Evolutionary conservation across 2,888 invertebrate species (phyloP).

Genomic region (Colostygia pectinataria): DNA sequence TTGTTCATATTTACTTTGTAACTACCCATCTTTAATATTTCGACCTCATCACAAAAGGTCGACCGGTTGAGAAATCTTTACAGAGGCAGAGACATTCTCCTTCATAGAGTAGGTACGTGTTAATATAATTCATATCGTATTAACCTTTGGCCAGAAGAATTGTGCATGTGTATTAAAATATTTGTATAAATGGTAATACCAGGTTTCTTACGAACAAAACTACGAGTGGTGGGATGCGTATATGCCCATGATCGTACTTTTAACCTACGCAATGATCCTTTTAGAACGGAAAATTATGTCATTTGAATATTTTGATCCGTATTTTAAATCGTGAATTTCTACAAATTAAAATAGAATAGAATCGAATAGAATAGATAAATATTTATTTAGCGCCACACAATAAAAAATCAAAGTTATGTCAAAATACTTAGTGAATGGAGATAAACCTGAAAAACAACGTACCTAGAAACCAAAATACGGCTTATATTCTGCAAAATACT

Average conservation of each 20-base stretch:
- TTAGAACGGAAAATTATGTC: slow-evolving; percentile 14
- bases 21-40: slow-evolving; percentile 41
- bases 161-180: slow-evolving; percentile 18
- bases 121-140: slow-evolving; percentile 38
- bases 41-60: slow-evolving; percentile 40
- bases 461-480: too few species aligned
- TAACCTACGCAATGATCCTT: slow-evolving; percentile 18
- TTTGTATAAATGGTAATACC: slow-evolving; percentile 16
- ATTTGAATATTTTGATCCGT: slow-evolving; percentile 3
- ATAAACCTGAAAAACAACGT: too few species aligned
- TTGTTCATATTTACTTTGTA: slow-evolving; percentile 38
- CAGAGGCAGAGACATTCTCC: slow-evolving; percentile 37
- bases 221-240: slow-evolving; percentile 14
- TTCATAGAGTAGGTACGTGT: slow-evolving; percentile 35
- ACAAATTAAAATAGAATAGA: too few species aligned
- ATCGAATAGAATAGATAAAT: too few species aligned
- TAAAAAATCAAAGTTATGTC: too few species aligned
- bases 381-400: too few species aligned
- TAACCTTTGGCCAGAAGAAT: slow-evolving; percentile 33
- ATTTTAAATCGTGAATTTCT: too few species aligned
- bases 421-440: too few species aligned
- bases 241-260: slow-evolving; percentile 9
- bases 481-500: too few species aligned
- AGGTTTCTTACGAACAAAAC: slow-evolving; percentile 16
- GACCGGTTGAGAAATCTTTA: slow-evolving; percentile 38